phyloP scores from a whole-genome alignment of 64 coral and sea anemone genomes.

The Porites australiensis region DNA sequence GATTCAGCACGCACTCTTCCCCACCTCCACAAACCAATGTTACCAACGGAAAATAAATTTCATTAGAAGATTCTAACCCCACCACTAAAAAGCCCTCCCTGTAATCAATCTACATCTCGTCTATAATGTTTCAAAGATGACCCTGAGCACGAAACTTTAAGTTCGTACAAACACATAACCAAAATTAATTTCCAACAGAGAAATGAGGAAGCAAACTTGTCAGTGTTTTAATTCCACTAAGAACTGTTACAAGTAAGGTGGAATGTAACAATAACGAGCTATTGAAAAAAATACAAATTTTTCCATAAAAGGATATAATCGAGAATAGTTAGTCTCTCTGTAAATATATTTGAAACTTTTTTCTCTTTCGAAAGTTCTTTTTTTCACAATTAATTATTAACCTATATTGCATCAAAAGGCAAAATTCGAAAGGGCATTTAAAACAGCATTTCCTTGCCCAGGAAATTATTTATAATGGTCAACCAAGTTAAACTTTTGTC shows the following conservation, averaged over 20 bases:
- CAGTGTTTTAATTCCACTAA: conserved; percentile 43
- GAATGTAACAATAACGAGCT: background rate
- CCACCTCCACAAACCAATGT: too few species aligned
- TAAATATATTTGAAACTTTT: conserved; percentile 4
- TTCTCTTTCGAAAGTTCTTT: background rate
- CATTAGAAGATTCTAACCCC: too few species aligned
- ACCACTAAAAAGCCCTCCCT: too few species aligned
- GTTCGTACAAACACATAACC: background rate
- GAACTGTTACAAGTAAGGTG: conserved; percentile 19
- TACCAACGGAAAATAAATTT: too few species aligned
- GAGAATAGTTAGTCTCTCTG: background rate
- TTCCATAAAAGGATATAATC: background rate
- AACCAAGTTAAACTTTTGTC: background rate
- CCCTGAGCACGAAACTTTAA: background rate
- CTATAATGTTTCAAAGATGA: background rate
- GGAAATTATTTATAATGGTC: background rate
- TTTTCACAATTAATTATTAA: background rate
- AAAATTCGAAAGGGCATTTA: background rate
- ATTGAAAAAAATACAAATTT: conserved; percentile 27
- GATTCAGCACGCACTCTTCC: too few species aligned
- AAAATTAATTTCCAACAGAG: background rate
- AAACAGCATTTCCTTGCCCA: background rate
- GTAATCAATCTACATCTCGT: too few species aligned
- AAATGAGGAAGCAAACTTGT: conserved; percentile 17
- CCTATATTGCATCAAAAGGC: background rate